A percentile compares a stretch with the other conserved stretches of the same genome.
These are phyloP conservation scores for Gallinago paraguaiae DNA, from an alignment of 2,113 vertebrate species.

Conservation along the genomic window DNA sequence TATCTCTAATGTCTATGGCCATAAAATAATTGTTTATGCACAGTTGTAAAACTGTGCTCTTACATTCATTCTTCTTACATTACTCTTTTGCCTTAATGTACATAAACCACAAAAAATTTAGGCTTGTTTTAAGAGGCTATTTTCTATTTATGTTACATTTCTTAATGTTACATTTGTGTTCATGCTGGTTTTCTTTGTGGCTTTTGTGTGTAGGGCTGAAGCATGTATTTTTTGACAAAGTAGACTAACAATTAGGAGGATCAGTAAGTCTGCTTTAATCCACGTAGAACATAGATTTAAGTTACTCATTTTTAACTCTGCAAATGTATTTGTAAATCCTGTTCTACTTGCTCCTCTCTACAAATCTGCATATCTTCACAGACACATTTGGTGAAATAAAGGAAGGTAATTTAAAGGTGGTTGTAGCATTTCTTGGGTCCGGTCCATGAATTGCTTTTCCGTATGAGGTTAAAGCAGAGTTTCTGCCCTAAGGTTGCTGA, in stretches of 20 bases:
- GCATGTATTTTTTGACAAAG: neutral
- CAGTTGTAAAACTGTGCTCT: neutral
- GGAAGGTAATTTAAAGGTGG: neutral
- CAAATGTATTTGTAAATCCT: neutral
- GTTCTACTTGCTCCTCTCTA: neutral
- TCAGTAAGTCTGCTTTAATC: fast-evolving
- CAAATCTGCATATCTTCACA: neutral
- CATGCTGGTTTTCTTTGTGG: neutral
- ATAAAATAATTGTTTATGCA: neutral
- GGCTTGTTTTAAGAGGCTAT: neutral
- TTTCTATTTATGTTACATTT: neutral
- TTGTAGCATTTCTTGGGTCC: neutral
- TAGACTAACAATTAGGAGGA: neutral
- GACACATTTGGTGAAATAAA: neutral
- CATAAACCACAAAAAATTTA: neutral
- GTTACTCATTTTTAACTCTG: neutral
- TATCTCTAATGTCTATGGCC: neutral
- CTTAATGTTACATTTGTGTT: neutral
- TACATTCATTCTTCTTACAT: neutral
- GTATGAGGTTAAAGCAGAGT: neutral
- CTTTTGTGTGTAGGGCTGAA: neutral
- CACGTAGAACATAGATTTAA: neutral
- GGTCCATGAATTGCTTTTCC: neutral
- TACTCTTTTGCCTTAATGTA: neutral
- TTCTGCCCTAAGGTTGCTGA: neutral